Evolutionary conservation across 2,113 vertebrate genomes (phyloP).

Genomic region (Smithornis capensis): DNA sequence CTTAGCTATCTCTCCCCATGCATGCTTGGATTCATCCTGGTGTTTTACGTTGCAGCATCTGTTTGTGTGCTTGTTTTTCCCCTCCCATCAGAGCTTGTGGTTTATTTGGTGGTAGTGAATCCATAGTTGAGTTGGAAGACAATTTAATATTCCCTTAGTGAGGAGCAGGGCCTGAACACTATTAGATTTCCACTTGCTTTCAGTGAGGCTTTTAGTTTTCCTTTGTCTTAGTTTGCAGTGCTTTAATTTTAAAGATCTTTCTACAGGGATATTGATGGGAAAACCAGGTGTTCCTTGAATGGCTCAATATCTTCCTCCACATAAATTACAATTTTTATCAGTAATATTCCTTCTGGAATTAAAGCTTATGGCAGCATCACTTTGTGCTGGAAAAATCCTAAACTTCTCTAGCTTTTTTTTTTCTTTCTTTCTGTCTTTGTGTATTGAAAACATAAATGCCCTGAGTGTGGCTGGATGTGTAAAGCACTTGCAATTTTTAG

Average conservation of each 20-base stretch:
- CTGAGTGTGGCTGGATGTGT: background rate
- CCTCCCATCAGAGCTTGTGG: background rate
- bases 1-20: background rate
- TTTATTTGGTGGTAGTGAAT: constrained; percentile 10
- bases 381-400: background rate
- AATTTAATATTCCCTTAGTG: background rate
- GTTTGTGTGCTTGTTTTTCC: background rate
- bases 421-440: background rate
- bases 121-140: background rate
- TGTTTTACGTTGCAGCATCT: constrained; percentile 6
- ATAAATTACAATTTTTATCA: background rate
- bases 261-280: background rate
- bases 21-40: background rate
- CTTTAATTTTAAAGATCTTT: background rate
- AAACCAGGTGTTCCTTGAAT: background rate
- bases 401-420: background rate
- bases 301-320: background rate
- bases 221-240: background rate
- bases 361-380: background rate
- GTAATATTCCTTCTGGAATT: background rate
- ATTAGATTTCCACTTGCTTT: background rate
- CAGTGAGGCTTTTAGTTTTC: background rate
- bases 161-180: background rate
- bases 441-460: background rate
- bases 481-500: background rate